phyloP scores from a whole-genome alignment of 2,888 invertebrate genomes.

The Drosophila meridiana region DNA sequence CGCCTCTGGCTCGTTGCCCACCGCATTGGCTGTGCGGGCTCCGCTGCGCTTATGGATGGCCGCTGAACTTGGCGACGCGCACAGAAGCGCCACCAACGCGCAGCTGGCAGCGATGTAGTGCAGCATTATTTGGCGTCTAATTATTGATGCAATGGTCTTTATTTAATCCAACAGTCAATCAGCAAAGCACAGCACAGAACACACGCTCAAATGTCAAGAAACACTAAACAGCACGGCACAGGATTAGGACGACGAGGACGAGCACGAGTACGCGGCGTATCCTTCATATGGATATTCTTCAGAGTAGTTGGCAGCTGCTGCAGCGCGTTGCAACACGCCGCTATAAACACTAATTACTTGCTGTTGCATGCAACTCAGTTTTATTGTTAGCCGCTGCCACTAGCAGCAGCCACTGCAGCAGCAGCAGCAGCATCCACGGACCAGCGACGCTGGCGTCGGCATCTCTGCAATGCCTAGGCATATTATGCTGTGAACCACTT shows the following conservation, averaged over 20 bases:
- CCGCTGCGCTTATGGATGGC: constrained; percentile 70
- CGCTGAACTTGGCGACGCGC: constrained; percentile 42
- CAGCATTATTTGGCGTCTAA: constrained; percentile 45
- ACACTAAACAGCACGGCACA: constrained; percentile 22
- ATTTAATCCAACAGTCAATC: background rate
- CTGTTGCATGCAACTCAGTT: constrained; percentile 83
- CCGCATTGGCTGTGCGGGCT: constrained; percentile 46
- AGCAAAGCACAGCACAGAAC: constrained; percentile 1
- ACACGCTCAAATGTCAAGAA: constrained; percentile 12
- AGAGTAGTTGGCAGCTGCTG: constrained; percentile 53
- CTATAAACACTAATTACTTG: constrained; percentile 84
- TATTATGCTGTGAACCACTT: constrained; percentile 51
- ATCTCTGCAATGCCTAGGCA: constrained; percentile 35
- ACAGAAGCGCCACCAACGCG: constrained; percentile 48
- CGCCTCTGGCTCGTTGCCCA: constrained; percentile 25
- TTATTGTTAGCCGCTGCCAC: constrained; percentile 80
- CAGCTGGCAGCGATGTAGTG: constrained; percentile 50
- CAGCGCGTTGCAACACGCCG: constrained; percentile 73
- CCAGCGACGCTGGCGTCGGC: constrained; percentile 40
- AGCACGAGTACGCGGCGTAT: constrained; percentile 64
- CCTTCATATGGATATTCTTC: constrained; percentile 68
- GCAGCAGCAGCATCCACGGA: constrained; percentile 45
- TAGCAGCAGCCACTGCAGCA: constrained; percentile 22
- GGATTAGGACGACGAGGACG: constrained; percentile 33
- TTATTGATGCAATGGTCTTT: background rate